These are phyloP conservation scores for Conomelus anceps DNA, from an alignment of 2,888 invertebrate species.

Conservation along the genomic window DNA sequence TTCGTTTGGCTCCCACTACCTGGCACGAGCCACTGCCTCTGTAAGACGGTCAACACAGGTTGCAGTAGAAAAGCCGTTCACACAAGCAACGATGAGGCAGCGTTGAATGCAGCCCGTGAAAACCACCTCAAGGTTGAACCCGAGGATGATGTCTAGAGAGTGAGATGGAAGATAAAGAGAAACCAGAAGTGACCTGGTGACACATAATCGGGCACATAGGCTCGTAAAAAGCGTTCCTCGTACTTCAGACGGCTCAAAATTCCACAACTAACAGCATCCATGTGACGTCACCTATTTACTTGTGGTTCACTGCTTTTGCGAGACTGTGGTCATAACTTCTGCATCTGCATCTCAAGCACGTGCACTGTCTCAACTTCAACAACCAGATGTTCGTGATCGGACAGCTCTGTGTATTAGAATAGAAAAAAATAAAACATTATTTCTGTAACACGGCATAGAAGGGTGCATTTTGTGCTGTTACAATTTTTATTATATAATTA, in stretches of 20 bases:
- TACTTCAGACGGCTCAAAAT: not conserved
- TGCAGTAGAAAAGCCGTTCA: not conserved
- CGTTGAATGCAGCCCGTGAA: not conserved
- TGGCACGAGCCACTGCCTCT: not conserved
- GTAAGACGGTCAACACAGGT: too few relatives aligned
- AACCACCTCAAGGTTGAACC: not conserved
- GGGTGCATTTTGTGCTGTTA: too few relatives aligned
- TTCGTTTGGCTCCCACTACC: not conserved
- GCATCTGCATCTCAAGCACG: too few relatives aligned
- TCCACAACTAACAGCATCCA: not conserved
- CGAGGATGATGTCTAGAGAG: not conserved
- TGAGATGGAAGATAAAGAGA: not conserved
- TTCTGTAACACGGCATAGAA: too few relatives aligned
- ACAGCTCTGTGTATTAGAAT: too few relatives aligned
- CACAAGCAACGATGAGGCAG: not conserved
- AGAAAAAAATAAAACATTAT: too few relatives aligned
- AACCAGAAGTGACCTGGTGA: not conserved
- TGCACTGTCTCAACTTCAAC: too few relatives aligned
- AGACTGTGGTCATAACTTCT: not conserved
- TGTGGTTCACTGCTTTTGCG: too few relatives aligned
- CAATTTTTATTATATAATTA: too few relatives aligned
- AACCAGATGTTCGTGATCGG: too few relatives aligned
- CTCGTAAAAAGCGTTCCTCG: not conserved
- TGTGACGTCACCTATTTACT: not conserved
- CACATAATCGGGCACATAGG: not conserved